Conservation (phyloP, 2,797 vertebrate genomes). For the Darevskia mixta region DNA sequence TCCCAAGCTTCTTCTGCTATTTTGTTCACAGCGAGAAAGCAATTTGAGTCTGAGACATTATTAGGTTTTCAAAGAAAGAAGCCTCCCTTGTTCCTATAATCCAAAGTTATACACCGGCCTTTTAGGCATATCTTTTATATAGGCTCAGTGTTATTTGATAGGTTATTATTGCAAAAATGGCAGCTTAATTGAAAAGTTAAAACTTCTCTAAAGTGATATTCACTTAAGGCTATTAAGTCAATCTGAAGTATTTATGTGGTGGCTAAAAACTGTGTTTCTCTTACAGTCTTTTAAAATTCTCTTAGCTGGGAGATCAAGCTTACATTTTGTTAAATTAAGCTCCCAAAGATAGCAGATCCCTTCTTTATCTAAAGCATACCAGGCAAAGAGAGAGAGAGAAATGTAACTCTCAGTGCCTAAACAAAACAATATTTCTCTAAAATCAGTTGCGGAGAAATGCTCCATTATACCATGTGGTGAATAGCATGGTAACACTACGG, state of each 20-base stretch:
- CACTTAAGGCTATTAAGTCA: conserved; percentile 23
- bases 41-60: conserved; percentile 33
- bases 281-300: conserved; percentile 22
- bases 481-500: conserved; percentile 53
- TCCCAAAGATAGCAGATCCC: conserved; percentile 60
- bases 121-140: conserved; percentile 41
- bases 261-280: conserved; percentile 20
- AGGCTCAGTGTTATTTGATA: conserved; percentile 27
- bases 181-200: conserved; percentile 34
- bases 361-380: conserved; percentile 44
- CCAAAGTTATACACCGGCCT: conserved; percentile 18
- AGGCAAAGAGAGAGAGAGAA: conserved; percentile 52
- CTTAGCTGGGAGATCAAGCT: conserved; percentile 27
- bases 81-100: conserved; percentile 31
- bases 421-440: conserved; percentile 61
- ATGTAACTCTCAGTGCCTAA: neutral
- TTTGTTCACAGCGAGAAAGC: conserved; percentile 38
- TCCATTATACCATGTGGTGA: conserved; percentile 48
- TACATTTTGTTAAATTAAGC: conserved; percentile 32
- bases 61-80: conserved; percentile 49
- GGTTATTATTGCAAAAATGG: neutral
- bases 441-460: conserved; percentile 38
- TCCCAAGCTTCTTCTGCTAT: conserved; percentile 5
- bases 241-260: conserved; percentile 49
- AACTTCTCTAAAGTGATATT: neutral